These are phyloP conservation scores for Sebastes diploproa DNA, from an alignment of 2,797 vertebrate species.

Conservation along the genomic window DNA sequence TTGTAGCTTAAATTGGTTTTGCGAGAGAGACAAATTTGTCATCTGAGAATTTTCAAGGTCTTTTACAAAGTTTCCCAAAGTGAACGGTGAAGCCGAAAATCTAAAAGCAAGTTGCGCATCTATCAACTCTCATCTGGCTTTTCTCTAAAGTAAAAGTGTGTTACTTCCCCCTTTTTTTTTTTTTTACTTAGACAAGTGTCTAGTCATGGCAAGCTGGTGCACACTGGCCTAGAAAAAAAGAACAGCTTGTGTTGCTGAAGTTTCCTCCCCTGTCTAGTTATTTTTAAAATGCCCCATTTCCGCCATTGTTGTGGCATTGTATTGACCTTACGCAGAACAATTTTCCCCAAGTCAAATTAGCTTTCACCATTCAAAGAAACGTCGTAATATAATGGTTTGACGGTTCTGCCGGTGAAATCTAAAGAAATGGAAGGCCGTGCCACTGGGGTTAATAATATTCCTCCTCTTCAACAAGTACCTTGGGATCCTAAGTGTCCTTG, in stretches of 20 bases:
- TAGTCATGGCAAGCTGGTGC: slow-evolving; percentile 79
- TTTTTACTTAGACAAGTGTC: slow-evolving; percentile 74
- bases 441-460: slow-evolving; percentile 90
- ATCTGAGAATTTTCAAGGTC: slow-evolving; percentile 62
- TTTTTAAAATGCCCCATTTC: slow-evolving; percentile 89
- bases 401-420: slow-evolving; percentile 80
- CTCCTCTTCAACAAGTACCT: slow-evolving; percentile 89
- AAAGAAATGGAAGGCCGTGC: slow-evolving; percentile 82
- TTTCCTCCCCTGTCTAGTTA: slow-evolving; percentile 84
- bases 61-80: slow-evolving; percentile 55
- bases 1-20: slow-evolving; percentile 28
- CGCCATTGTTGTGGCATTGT: slow-evolving; percentile 87
- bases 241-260: slow-evolving; percentile 83
- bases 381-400: slow-evolving; percentile 83
- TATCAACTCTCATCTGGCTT: slow-evolving; percentile 72
- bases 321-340: slow-evolving; percentile 86
- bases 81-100: slow-evolving; percentile 48
- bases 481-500: slow-evolving; percentile 86
- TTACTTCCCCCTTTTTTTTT: slow-evolving; percentile 55
- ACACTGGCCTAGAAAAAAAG: slow-evolving; percentile 85
- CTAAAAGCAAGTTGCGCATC: slow-evolving; percentile 65
- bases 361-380: slow-evolving; percentile 84
- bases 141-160: slow-evolving; percentile 75
- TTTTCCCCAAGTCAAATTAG: slow-evolving; percentile 88
- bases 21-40: slow-evolving; percentile 31